Conservation (phyloP, 2,888 invertebrate species). For the Perdita meconis region DNA sequence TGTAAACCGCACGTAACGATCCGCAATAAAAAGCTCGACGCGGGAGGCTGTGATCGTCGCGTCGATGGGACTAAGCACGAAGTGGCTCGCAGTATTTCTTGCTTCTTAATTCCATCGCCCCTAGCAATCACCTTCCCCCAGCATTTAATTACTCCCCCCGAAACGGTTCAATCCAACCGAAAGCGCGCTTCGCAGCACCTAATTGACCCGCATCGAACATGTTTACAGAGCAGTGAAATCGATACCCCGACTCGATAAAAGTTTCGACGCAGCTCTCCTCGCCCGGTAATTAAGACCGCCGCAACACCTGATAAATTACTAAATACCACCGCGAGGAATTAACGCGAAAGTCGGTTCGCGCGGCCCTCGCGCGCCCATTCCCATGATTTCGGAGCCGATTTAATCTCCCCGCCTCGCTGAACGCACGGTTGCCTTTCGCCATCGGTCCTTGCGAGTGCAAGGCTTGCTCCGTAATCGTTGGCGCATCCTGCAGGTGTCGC, state of each 20-base stretch:
- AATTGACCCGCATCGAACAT: neutral
- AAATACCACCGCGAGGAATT: neutral
- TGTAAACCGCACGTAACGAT: conserved; percentile 46
- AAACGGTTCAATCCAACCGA: neutral
- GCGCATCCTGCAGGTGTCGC: conserved; percentile 62
- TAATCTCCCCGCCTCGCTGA: conserved; percentile 10
- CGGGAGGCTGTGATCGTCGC: conserved; percentile 34
- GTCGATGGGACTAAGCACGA: conserved; percentile 17
- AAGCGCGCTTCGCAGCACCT: neutral
- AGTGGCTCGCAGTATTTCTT: conserved; percentile 19
- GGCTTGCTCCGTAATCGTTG: conserved; percentile 28
- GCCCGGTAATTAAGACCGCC: conserved; percentile 3
- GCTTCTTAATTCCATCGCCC: conserved; percentile 9
- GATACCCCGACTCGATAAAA: neutral
- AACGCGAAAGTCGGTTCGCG: neutral
- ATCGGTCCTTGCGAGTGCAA: conserved; percentile 13
- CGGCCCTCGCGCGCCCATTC: neutral
- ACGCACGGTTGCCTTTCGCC: conserved; percentile 21
- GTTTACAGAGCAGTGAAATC: neutral
- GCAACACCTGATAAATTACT: conserved; percentile 3
- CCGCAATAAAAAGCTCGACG: conserved; percentile 25
- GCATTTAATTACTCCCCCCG: neutral
- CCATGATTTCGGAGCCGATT: conserved; percentile 12
- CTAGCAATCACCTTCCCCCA: neutral
- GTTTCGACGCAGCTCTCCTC: neutral